These are phyloP conservation scores for Saxidomus purpurata DNA, from an alignment of 1,140 invertebrate species.

Conservation along the genomic window DNA sequence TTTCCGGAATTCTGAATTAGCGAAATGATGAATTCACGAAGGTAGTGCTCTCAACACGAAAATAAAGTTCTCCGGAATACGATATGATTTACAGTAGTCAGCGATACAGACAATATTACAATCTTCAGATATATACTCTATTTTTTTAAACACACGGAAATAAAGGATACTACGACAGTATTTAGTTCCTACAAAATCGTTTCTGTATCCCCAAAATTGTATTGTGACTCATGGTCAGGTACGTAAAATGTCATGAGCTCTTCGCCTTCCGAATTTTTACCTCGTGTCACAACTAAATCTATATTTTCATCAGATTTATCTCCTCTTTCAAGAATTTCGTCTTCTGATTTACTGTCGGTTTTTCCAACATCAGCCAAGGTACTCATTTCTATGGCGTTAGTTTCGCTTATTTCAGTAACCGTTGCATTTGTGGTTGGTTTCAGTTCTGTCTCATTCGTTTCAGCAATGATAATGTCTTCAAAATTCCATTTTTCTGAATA, in stretches of 20 bases:
- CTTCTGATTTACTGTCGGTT: not conserved
- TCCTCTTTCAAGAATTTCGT: not conserved
- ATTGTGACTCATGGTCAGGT: not conserved
- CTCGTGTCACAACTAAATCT: constrained; percentile 1
- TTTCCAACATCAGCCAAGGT: not conserved
- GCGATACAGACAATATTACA: too few species aligned
- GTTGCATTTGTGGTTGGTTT: not conserved
- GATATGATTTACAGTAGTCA: too few species aligned
- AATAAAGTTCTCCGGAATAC: too few species aligned
- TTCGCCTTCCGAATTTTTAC: not conserved
- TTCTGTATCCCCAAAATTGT: not conserved
- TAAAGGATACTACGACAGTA: too few species aligned
- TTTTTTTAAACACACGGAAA: not conserved
- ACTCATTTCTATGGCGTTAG: not conserved
- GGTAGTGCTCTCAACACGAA: too few species aligned
- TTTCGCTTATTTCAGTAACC: not conserved
- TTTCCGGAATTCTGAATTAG: too few species aligned
- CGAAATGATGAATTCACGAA: too few species aligned
- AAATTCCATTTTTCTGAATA: constrained; percentile 17
- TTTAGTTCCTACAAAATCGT: not conserved
- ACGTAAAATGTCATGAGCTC: not conserved
- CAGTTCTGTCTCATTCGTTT: not conserved
- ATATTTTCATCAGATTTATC: not conserved
- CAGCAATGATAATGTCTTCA: not conserved
- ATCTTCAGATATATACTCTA: too few species aligned